phyloP scores from a whole-genome alignment of 2,113 vertebrate species.

The Dascyllus trimaculatus region DNA sequence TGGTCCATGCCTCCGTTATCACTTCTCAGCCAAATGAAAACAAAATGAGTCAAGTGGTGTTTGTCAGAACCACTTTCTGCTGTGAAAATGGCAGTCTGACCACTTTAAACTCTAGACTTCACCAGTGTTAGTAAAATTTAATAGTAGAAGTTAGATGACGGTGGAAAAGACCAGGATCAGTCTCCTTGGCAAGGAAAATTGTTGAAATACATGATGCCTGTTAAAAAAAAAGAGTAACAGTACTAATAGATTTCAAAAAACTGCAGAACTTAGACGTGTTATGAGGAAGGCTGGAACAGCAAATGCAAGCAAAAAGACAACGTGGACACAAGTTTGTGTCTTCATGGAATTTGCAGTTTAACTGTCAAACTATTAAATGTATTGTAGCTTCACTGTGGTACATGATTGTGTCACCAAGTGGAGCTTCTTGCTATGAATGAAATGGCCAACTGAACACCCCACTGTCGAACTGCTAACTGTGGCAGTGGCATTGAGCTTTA shows the following conservation, averaged over 20 bases:
- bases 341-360: no score
- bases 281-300: slow-evolving; percentile 51
- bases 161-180: slow-evolving; percentile 58
- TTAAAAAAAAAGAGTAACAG: background rate
- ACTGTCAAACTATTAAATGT: no score
- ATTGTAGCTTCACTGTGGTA: no score
- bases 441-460: no score
- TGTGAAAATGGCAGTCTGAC: no score
- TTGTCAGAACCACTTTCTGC: no score
- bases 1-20: slow-evolving; percentile 47
- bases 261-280: background rate
- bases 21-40: slow-evolving; percentile 4
- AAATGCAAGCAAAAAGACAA: slow-evolving; percentile 1
- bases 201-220: background rate
- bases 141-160: slow-evolving; percentile 1
- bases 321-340: background rate
- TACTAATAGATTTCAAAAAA: background rate
- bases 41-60: background rate
- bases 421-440: no score
- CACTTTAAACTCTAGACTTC: no score
- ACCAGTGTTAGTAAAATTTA: background rate
- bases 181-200: background rate
- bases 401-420: no score
- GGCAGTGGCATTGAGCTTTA: no score
- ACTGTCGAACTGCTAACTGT: no score